Evolutionary conservation across 2,113 vertebrate species (phyloP), one percentile per base, ranked within the genome.

Genomic region (Cinclus mexicanus): DNA sequence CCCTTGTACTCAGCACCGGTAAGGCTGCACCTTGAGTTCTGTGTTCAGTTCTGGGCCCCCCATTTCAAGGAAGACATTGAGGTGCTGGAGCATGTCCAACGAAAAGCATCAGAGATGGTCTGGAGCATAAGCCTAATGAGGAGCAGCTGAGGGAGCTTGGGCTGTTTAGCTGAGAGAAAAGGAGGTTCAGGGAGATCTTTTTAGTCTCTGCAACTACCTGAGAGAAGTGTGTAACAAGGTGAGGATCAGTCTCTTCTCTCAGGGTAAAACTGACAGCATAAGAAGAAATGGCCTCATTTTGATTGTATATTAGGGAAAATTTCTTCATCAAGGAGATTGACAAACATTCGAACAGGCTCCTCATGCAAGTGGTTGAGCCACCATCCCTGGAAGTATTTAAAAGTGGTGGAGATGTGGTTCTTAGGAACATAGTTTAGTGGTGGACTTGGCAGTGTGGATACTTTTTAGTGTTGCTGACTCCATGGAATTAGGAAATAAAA

Each of bases 1-100:
- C n/a, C 12, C 11, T 47, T 33, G 15, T 19, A n/a, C 18, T 56
- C 28, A 44, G 29, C n/a, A n/a, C 8, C 11, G 19, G 13, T 25
- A 23, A 39, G 20, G 11, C 20, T 1, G 0, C 22, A 44, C 14
- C 14, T 64, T 1, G 3, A 64, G 14, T 37, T 2, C 25, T 4
- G 1, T 24, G 12, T n/a, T 49, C 29, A 49, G 10, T 29, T 75
- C 44, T 67, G 26, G 14, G 12, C 7, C 6, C 2, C 12, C 52
- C 28, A 77, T 44, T 70, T 26, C 44, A 60, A 49, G 31, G 55
- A n/a, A 25, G 19, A 20, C 1, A 1, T 9, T 39, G 47, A 89
- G 35, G 26, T 22, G 14, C 23, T 79, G 47, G 10, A 68, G 2
- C 6, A 11, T 23, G 19, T 53, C n/a, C 74, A 55, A n/a, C 56